Percentiles rank a stretch among this genome's conserved stretches.
These are phyloP conservation scores for Neosilurus mollespiculum DNA, from an alignment of 2,797 vertebrate genomes.

Conservation along the genomic window DNA sequence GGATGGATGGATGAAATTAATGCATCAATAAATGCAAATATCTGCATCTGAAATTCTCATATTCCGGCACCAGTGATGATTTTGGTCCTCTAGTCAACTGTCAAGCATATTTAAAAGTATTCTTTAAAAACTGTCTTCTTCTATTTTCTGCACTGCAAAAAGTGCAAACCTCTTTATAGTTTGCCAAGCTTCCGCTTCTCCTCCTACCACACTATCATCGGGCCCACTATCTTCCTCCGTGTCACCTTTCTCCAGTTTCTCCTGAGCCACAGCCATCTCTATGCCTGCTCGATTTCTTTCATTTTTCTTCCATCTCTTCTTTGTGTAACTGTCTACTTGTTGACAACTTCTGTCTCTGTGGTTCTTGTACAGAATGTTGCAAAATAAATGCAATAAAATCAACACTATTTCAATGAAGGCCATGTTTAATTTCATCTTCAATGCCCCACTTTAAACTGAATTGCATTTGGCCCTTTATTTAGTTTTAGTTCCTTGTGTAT, in stretches of 20 bases:
- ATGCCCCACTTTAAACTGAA: neutral
- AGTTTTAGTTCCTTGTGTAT: neutral
- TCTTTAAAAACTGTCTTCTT: neutral
- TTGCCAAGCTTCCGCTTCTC: neutral
- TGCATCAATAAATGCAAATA: neutral
- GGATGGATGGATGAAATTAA: neutral
- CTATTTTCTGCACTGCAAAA: neutral
- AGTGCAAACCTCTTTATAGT: neutral
- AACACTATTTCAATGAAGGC: neutral
- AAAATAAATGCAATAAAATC: constrained; percentile 12
- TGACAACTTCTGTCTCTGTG: neutral
- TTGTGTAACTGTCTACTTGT: neutral
- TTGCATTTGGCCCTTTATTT: constrained; percentile 11
- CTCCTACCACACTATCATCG: neutral
- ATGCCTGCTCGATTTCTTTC: neutral
- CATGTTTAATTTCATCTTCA: constrained; percentile 3
- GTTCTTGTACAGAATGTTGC: neutral
- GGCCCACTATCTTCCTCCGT: neutral
- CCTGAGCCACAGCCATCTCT: neutral
- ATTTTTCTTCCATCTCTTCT: neutral
- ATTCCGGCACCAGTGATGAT: neutral
- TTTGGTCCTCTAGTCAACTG: neutral
- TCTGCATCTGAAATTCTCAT: neutral
- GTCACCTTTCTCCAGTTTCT: constrained; percentile 13
- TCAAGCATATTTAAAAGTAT: neutral